Base-by-base conservation (phyloP, 1,140 invertebrate genomes). In the Drosophila pandora region DNA sequence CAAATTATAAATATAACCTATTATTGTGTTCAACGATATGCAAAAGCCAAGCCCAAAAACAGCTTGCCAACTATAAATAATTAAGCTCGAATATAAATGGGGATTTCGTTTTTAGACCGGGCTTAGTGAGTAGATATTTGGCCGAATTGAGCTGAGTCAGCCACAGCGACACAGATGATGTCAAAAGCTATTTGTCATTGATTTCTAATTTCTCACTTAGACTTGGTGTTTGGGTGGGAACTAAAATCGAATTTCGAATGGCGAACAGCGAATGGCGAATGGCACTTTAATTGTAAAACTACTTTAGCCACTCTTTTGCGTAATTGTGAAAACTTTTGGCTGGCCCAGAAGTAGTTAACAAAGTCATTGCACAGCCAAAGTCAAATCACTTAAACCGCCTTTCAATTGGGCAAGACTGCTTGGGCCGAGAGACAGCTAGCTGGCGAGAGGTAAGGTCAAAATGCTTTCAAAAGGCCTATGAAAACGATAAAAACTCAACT, bases 401-500 rank as follows among this genome's bases (percentile, higher is more conserved):
- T 57, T 41, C 57, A 41, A 58, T 54, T 45, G 60, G 50, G 37
- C 68, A 52, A 80, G 41, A 65, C 47, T 28, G 25, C 17, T 17
- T 17, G 17, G 17, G 17, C 25, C 25, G 4, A 23, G 50, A 56
- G 59, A 37, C 45, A 30, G 30, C 12, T 8, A 54, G 32, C 37
- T 34, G 21, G 13, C 23, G 69, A 58, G 61, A 48, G 68, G 47
- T 72, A 84, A 84, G 80, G 80, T 79, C 79, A 84, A 65, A 79
- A 64, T 54, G 81, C 76, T 84, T 84, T 85, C 61, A 78, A 84
- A 76, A 85, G 77, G 81, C 81, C 81, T 85, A 85, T 41, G 37
- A 58, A 82, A 60, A 64, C 76, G 43, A 37, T 62, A 32, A 64
- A 65, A 74, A 74, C 41, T 23, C 60, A 79, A 82, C 82, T 88